phyloP scores from a whole-genome alignment of 2,888 invertebrate genomes.

The Bruchidius siliquastri region DNA sequence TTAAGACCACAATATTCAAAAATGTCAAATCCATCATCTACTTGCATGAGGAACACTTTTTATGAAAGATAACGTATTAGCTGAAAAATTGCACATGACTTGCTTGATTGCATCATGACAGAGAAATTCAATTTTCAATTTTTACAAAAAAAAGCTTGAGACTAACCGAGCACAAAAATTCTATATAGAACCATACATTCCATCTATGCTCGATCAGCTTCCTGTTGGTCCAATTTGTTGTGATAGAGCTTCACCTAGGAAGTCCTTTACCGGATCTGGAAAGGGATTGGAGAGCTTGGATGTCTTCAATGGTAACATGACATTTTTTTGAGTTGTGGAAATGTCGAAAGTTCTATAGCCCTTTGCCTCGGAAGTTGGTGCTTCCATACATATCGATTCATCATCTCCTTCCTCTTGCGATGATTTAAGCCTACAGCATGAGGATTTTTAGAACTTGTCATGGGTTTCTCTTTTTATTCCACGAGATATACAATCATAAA shows the following conservation, averaged over 20 bases:
- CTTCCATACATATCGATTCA: background rate
- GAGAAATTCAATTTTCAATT: too few species aligned
- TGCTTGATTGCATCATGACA: too few species aligned
- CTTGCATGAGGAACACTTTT: too few species aligned
- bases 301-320: conserved; percentile 39
- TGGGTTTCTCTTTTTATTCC: too few species aligned
- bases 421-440: too few species aligned
- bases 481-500: too few species aligned
- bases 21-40: too few species aligned
- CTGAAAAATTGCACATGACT: too few species aligned
- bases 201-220: conserved; percentile 41
- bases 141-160: background rate
- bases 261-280: conserved; percentile 40
- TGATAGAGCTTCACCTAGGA: conserved; percentile 36
- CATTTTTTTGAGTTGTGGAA: conserved; percentile 38
- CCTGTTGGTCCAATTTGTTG: conserved; percentile 42
- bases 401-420: background rate
- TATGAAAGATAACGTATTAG: too few species aligned
- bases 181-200: conserved; percentile 18
- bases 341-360: conserved; percentile 32
- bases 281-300: conserved; percentile 42
- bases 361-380: conserved; percentile 2
- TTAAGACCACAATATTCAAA: too few species aligned
- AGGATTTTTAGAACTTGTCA: too few species aligned
- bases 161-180: background rate